A percentile compares a stretch with the other conserved stretches of the same genome.
phyloP scores from a whole-genome alignment of 2,888 invertebrate genomes.

The Agonum fuliginosum region DNA sequence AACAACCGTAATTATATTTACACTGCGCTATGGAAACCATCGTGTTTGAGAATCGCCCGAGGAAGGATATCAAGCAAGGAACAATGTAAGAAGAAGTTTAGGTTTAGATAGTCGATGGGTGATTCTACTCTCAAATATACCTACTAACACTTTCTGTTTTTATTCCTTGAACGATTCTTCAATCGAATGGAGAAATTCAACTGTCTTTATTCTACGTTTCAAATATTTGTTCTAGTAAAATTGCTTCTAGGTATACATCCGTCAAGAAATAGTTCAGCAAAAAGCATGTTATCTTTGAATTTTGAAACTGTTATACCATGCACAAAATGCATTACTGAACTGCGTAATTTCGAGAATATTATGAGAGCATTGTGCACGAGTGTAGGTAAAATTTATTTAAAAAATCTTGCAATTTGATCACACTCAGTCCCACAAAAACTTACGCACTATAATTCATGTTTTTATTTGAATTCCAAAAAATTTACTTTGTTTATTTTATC shows the following conservation, averaged over 20 bases:
- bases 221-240: constrained; percentile 28
- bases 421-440: too few species aligned
- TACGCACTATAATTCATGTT: too few species aligned
- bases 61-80: too few species aligned
- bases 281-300: not conserved
- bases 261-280: not conserved
- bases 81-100: too few species aligned
- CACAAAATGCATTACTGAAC: not conserved
- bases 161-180: constrained; percentile 3
- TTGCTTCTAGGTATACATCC: not conserved
- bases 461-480: too few species aligned
- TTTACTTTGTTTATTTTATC: too few species aligned
- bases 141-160: not conserved
- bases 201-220: constrained; percentile 25
- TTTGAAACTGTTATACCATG: not conserved
- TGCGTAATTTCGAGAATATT: too few species aligned
- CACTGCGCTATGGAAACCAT: constrained; percentile 3
- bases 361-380: too few species aligned
- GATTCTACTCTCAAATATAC: too few species aligned
- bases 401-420: too few species aligned
- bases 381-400: too few species aligned
- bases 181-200: constrained; percentile 21
- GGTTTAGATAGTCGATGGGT: too few species aligned
- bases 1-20: constrained; percentile 32
- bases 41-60: not conserved